Evolutionary conservation across 2,113 vertebrate genomes (phyloP), one percentile per base, ranked within the genome.

Genomic region (Takifugu flavidus): DNA sequence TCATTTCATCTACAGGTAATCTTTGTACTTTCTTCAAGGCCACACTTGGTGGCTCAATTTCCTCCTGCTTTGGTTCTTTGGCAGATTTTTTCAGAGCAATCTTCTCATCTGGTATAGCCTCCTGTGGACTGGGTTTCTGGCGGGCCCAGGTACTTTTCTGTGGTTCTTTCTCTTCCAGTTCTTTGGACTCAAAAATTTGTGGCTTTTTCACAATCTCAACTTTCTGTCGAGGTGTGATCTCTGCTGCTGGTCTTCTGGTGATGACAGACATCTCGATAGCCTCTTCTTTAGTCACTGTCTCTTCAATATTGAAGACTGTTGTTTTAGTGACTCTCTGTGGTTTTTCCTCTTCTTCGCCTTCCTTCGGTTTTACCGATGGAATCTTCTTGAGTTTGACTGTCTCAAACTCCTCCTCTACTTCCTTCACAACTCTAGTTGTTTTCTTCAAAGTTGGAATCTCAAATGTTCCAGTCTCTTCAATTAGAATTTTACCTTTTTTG

Each of bases 391-490:
- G 72, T 64, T 80, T 87, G 46, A 89, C 53, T 5, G 31, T 78
- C n/a, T 93, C 89, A 47, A 81, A 82, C 72, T 90, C 83, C 54
- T 83, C 72, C 4, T 89, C 77, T 5, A 6, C 20, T 62, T 87
- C 87, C 51, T 84, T 90, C 42, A 64, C 29, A 3, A 88, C 62
- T 53, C 76, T 71, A 43, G 82, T 83, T 63, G 76, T 70, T 81
- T 91, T 92, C 77, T 74, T 93, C 71, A 93, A 79, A 13, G 86
- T 77, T 62, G 90, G 55, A 77, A 91, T 83, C 53, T 92, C 82
- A 49, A 88, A 80, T 0, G 75, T 89, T 64, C 88, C 89, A 31
- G 92, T 89, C 80, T 92, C 91, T 59, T 90, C 75, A 43, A 73
- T 20, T 15, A 70, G 74, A 61, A 88, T 81, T 91, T 87, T 91